phyloP scores from a whole-genome alignment of 1,140 invertebrate species.

The Globodera rostochiensis region DNA sequence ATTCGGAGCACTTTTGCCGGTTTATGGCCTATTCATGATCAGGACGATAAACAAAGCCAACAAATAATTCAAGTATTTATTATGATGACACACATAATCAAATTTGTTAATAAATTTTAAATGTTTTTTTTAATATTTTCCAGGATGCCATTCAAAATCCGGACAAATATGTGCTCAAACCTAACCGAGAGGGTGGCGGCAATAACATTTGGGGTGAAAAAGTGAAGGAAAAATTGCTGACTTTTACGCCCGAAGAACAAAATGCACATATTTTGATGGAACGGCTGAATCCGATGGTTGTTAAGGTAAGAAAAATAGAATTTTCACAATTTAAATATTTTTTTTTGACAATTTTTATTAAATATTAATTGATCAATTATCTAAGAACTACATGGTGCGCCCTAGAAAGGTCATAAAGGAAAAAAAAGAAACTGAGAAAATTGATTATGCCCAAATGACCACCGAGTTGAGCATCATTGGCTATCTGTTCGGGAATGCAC shows the following conservation, averaged over 20 bases:
- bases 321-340: neutral
- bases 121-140: constrained; percentile 6
- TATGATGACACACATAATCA: neutral
- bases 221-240: constrained; percentile 73
- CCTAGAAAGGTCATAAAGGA: constrained; percentile 66
- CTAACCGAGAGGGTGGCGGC: constrained; percentile 80
- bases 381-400: constrained; percentile 81
- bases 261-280: constrained; percentile 93
- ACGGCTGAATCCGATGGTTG: constrained; percentile 46
- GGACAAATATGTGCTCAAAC: constrained; percentile 87
- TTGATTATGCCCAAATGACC: constrained; percentile 73
- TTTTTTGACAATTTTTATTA: no score
- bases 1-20: constrained; percentile 84
- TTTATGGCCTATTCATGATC: constrained; percentile 80
- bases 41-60: constrained; percentile 42
- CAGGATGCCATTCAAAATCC: constrained; percentile 80
- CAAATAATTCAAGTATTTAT: constrained; percentile 39
- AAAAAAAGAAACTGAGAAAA: constrained; percentile 51
- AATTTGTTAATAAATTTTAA: neutral
- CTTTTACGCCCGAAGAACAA: constrained; percentile 75
- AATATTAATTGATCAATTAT: no score
- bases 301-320: constrained; percentile 42
- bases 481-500: constrained; percentile 73
- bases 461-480: constrained; percentile 94
- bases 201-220: constrained; percentile 89